Evolutionary conservation across 2,113 vertebrate species (phyloP).

Genomic region (Saguinus midas): DNA sequence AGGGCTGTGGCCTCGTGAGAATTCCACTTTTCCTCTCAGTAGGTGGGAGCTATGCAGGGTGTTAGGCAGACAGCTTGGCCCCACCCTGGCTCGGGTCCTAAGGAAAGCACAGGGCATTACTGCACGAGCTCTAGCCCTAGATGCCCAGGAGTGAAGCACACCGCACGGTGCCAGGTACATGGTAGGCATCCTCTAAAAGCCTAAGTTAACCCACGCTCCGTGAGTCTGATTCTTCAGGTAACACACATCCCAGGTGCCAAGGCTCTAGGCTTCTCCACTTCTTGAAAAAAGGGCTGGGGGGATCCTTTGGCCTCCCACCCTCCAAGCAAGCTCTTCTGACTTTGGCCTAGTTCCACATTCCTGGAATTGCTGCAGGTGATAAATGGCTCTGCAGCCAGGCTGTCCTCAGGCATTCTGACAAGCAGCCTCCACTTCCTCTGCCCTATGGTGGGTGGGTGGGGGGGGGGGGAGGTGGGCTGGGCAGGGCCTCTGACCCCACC

Average conservation of each 20-base stretch:
- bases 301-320: not conserved
- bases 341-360: slow-evolving; percentile 75
- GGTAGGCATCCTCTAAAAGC: not conserved
- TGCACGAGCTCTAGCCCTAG: not conserved
- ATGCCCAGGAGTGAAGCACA: not conserved
- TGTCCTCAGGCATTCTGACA: slow-evolving; percentile 64
- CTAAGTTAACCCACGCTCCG: not conserved
- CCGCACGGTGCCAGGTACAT: rapidly evolving
- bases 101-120: not conserved
- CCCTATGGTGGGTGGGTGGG: not conserved
- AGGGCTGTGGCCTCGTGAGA: not conserved
- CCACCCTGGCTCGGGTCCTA: not conserved
- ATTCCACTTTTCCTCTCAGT: not conserved
- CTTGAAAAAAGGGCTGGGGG: not conserved
- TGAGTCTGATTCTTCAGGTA: not conserved
- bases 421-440: slow-evolving; percentile 20
- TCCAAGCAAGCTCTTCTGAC: not conserved
- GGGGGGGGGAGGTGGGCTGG: not conserved
- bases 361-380: slow-evolving; percentile 76
- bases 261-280: not conserved
- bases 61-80: not conserved
- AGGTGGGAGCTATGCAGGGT: not conserved
- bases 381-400: slow-evolving; percentile 70
- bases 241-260: not conserved
- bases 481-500: not conserved